Percentiles rank a stretch among this genome's conserved stretches.
Evolutionary conservation across 2,888 invertebrate species (phyloP).

Genomic region (Lordiphosa andalusiaca): DNA sequence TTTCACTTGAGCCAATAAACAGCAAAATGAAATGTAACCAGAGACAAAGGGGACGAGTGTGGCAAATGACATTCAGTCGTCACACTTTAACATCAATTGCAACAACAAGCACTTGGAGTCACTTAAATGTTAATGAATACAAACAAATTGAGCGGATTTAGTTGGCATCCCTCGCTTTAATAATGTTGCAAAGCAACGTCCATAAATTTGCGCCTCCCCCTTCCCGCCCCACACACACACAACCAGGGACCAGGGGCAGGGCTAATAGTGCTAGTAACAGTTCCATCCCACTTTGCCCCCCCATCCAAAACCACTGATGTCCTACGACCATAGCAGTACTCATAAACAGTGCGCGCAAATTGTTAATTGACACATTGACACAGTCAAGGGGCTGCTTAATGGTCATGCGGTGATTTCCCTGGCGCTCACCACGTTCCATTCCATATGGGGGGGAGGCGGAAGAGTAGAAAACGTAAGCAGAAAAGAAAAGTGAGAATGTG

Average conservation of each 20-base stretch:
- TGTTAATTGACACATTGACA: constrained; percentile 68
- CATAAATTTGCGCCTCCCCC: not conserved
- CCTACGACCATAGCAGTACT: not conserved
- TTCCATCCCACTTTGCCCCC: not conserved
- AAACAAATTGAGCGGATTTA: constrained; percentile 43
- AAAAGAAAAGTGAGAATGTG: constrained; percentile 39
- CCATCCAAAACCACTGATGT: too few relatives aligned
- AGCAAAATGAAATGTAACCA: too few relatives aligned
- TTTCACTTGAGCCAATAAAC: constrained; percentile 11
- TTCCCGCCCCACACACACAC: not conserved
- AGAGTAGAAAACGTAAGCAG: too few relatives aligned
- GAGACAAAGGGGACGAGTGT: not conserved
- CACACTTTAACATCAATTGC: constrained; percentile 6
- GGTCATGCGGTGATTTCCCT: constrained; percentile 11
- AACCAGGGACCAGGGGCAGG: not conserved
- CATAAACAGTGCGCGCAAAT: constrained; percentile 61
- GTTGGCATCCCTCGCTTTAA: constrained; percentile 22
- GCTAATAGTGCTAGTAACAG: not conserved
- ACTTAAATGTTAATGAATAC: constrained; percentile 48
- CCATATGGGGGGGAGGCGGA: too few relatives aligned
- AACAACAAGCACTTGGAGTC: constrained; percentile 54
- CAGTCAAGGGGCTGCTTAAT: constrained; percentile 40
- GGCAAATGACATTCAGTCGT: not conserved
- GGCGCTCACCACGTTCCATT: too few relatives aligned
- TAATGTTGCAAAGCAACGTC: not conserved